Base-by-base conservation (phyloP, 2,888 invertebrate species). In the Pyrochroa serraticornis region DNA sequence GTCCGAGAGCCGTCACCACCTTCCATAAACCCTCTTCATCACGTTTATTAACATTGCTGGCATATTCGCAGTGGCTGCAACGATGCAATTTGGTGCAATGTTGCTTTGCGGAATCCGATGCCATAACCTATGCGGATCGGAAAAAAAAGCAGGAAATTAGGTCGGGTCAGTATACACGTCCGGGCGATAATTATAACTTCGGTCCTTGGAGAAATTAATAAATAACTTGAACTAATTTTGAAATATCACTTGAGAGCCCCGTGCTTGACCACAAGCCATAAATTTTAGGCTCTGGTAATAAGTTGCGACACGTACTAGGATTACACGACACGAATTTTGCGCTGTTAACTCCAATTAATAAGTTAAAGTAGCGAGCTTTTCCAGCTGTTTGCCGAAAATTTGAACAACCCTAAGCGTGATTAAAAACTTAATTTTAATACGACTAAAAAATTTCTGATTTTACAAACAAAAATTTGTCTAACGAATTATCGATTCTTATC, bases 211-310 rank as follows among this genome's bases (percentile, higher is more conserved):
- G 52, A 45, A 53, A 53, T 53, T 45, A 45, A 45, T 47, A 53
- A 53, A 53, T 47, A 39, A 53, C 10, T 47, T 53, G 42, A 53
- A 53, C 53, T 53, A 53, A 53, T 53, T 53, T 47, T 53, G 53
- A 53, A 14, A 37, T 53, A 46, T 53, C 9, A 31, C 44, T 44
- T 12, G 13, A 44, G 47, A 46, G 47, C 34, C 38, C 46, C 31
- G 3, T 46, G 41, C 53, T 46, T 53, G 53, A 53, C 53, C 53
- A 36, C 35, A 34, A 35, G 47, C 53, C 30, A 46, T 53, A 53
- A 52, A 53, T 53, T 53, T 45, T 44, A 12, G 38, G 34, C 31
- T 13, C 13, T 10, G n/a, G 36, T 32, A 52, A 42, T n/a, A 31
- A 13, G 38, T 32, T 12, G 22, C 34, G 41, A 39, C n/a, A 39